phyloP scores from a whole-genome alignment of 2,797 vertebrate species.

The Notoglanidium macrostoma region DNA sequence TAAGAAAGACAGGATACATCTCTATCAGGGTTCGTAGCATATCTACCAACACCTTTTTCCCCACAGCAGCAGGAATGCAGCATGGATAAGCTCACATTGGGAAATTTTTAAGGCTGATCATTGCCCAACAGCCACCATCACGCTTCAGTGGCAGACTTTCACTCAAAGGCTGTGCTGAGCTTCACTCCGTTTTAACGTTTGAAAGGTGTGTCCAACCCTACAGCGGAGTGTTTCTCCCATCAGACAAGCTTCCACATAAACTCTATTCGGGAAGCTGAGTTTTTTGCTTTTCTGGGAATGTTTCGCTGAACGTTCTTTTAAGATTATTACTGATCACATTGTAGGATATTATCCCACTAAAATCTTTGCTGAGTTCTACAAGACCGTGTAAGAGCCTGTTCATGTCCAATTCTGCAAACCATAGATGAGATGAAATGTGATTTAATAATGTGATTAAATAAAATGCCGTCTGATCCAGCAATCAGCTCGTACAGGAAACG shows the following conservation, averaged over 20 bases:
- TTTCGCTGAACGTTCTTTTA: background rate
- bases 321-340: too few relatives aligned
- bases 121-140: background rate
- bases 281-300: background rate
- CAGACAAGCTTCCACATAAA: too few relatives aligned
- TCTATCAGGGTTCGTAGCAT: background rate
- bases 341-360: background rate
- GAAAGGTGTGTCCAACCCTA: background rate
- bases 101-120: background rate
- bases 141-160: background rate
- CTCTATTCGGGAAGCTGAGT: too few relatives aligned
- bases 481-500: too few relatives aligned
- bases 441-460: too few relatives aligned
- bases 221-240: background rate
- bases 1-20: background rate
- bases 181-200: background rate
- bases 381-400: background rate
- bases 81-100: background rate
- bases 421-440: too few relatives aligned
- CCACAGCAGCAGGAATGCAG: background rate
- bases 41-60: background rate
- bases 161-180: background rate
- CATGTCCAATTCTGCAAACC: too few relatives aligned
- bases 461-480: too few relatives aligned
- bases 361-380: background rate